phyloP scores from a whole-genome alignment of 2,797 vertebrate genomes.

The Lates japonicus region DNA sequence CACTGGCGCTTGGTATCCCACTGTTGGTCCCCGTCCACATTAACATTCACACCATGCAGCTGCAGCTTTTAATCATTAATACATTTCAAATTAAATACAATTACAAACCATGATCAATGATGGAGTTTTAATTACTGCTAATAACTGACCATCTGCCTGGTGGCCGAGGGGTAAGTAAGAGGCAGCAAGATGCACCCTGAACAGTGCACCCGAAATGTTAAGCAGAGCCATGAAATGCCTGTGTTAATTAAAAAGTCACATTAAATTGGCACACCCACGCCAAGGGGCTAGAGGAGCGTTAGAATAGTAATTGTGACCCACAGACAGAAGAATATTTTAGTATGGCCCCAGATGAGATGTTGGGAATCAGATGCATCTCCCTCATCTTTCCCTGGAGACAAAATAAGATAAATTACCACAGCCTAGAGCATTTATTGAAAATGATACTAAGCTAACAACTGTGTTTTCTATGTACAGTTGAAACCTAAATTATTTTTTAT shows the following conservation, averaged over 20 bases:
- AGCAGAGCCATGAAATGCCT: conserved; percentile 53
- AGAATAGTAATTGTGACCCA: conserved; percentile 48
- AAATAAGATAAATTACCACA: not conserved
- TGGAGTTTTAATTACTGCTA: conserved; percentile 89
- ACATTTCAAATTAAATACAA: conserved; percentile 86
- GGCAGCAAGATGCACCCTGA: conserved; percentile 51
- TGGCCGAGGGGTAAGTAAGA: conserved; percentile 76
- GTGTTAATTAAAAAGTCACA: conserved; percentile 68
- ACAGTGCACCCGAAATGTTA: conserved; percentile 61
- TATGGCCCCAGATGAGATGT: conserved; percentile 14
- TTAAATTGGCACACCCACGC: conserved; percentile 61
- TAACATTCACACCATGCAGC: conserved; percentile 78
- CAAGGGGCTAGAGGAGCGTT: conserved; percentile 21
- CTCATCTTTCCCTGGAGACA: not conserved
- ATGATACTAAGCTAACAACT: not conserved
- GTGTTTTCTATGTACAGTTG: not conserved
- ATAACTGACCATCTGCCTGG: conserved; percentile 91
- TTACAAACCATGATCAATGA: conserved; percentile 88
- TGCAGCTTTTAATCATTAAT: conserved; percentile 85
- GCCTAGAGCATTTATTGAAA: not conserved
- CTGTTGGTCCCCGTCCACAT: conserved; percentile 65
- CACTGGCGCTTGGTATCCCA: conserved; percentile 59
- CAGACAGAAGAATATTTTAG: conserved; percentile 7
- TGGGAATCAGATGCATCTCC: conserved; percentile 16
- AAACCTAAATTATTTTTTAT: not conserved